These are phyloP conservation scores for Oasisia sp. DNA, from an alignment of 2,888 invertebrate species.

Conservation along the genomic window DNA sequence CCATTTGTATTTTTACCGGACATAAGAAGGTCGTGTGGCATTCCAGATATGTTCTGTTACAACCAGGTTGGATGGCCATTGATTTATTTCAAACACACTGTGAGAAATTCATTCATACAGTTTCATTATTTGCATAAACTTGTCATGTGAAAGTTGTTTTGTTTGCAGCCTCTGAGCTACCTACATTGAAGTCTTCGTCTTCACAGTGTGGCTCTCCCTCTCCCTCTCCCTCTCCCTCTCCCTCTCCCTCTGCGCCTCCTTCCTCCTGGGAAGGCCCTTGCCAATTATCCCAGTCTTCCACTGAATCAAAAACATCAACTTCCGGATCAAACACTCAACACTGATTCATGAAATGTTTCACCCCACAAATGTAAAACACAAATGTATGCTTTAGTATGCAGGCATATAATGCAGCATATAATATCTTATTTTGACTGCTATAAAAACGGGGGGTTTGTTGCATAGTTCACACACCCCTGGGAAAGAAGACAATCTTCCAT, in stretches of 20 bases:
- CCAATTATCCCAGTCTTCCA: conserved; percentile 79
- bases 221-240: conserved; percentile 27
- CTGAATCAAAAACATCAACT: conserved; percentile 29
- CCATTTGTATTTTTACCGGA: background rate
- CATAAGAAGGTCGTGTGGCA: background rate
- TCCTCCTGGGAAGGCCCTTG: conserved; percentile 56
- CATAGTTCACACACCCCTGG: no score
- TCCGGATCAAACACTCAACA: background rate
- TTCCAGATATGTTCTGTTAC: background rate
- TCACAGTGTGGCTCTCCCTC: conserved; percentile 48
- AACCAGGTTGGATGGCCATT: background rate
- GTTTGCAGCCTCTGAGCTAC: conserved; percentile 42
- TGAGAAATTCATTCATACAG: no score
- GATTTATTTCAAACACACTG: no score
- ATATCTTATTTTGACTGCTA: no score
- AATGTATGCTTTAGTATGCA: no score
- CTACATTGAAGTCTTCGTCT: conserved; percentile 83
- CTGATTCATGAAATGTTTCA: background rate
- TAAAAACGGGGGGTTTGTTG: no score
- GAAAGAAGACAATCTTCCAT: no score
- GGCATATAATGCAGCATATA: no score
- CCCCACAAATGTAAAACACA: background rate
- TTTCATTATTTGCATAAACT: no score
- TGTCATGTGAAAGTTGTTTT: background rate
- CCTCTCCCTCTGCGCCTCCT: conserved; percentile 28